These are phyloP conservation scores for Zaprionus capensis DNA, from an alignment of 1,140 invertebrate species.

Conservation along the genomic window DNA sequence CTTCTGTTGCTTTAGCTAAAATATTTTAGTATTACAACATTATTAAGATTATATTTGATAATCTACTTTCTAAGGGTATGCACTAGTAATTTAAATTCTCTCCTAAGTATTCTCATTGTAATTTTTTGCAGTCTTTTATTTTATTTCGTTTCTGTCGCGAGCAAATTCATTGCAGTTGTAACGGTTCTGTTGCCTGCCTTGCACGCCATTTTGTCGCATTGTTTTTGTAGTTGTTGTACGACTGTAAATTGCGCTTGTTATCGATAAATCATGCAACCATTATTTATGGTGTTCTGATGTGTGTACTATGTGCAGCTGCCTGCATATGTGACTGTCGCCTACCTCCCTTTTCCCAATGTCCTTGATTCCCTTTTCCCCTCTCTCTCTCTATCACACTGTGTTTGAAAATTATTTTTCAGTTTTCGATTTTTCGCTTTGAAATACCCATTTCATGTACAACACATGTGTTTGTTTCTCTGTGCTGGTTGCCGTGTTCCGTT, in stretches of 20 bases:
- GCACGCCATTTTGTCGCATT: conserved; percentile 50
- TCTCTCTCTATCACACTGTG: conserved; percentile 45
- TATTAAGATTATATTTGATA: neutral
- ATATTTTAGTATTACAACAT: neutral
- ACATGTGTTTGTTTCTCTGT: conserved; percentile 33
- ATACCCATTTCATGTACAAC: conserved; percentile 73
- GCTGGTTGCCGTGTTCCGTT: conserved; percentile 53
- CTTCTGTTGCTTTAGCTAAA: neutral
- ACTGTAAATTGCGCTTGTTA: conserved; percentile 84
- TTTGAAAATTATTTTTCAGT: conserved; percentile 81
- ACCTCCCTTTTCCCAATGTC: conserved; percentile 8
- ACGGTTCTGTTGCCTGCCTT: conserved; percentile 51
- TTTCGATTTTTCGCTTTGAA: conserved; percentile 83
- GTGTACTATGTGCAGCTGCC: conserved; percentile 62
- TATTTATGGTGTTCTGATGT: conserved; percentile 80
- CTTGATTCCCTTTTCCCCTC: neutral
- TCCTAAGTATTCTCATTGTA: neutral
- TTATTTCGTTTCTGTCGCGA: conserved; percentile 74
- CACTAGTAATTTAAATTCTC: neutral
- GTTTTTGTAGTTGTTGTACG: conserved; percentile 69
- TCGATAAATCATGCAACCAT: conserved; percentile 84
- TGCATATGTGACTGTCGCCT: conserved; percentile 71
- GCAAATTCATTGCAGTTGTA: conserved; percentile 81
- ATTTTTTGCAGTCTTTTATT: conserved; percentile 55
- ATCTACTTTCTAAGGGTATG: conserved; percentile 1